Evolutionary conservation across 2,888 invertebrate genomes (phyloP), one percentile per base, ranked within the genome.

Genomic region (Cephalotes varians): DNA sequence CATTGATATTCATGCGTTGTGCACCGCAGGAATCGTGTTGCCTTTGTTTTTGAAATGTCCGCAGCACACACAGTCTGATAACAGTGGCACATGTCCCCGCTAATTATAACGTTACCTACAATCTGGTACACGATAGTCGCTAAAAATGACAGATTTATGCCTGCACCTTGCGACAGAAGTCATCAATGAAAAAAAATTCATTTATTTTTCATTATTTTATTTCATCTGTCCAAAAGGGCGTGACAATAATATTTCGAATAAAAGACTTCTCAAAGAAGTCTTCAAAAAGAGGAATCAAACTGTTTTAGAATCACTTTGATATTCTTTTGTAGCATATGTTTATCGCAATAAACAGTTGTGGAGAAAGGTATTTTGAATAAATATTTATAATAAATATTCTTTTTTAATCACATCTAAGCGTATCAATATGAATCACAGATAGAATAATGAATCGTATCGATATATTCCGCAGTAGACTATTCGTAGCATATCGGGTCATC

Each of bases 1-100:
- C 77, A 77, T 81, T 58, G 65, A 58, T 77, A 81, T 81, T 74
- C 65, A 77, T 21, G 37, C 54, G 37, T 81, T 49, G 76, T 31
- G 72, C 18, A n/a, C 74, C 47, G 49, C 83, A 31, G 15, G n/a
- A 15, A 54, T n/a, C 34, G 83, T 62, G 58, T 49, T 31, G 67
- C n/a, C 54, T 47, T 56, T 54, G 25, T 72, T 84, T 84, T 79
- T 72, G 60, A 85, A 85, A 85, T 60, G 60, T 73, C 60, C 28
- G 37, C 60, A 28, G 49, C 73, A 80, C 34, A 73, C 60, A 49
- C 51, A 28, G 85, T 49, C 28, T 69, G 49, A 49, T 56, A 72
- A 65, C 40, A 44, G 25, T 60, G 31, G 58, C 76, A 85, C 71
- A 56, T n/a, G 54, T 21, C 47, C 34, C 28, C 28, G 47, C 34